phyloP scores from a whole-genome alignment of 92 coral and sea anemone genomes.

The Umimayanthus kanabou region DNA sequence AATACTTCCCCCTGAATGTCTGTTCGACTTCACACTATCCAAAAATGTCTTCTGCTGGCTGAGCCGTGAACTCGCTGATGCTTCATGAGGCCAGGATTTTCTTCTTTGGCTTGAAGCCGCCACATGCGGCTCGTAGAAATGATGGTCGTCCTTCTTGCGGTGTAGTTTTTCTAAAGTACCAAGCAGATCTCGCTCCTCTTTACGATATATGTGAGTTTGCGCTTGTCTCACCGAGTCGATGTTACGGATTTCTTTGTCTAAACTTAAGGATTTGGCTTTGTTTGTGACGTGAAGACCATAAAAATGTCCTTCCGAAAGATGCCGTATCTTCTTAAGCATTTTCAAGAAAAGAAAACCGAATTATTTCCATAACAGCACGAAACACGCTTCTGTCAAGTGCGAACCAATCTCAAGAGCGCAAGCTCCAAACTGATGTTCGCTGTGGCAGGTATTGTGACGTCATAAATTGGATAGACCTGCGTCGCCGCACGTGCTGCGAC shows the following conservation, averaged over 20 bases:
- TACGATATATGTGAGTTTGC: constrained; percentile 80
- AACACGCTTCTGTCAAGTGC: background rate
- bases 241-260: constrained; percentile 81
- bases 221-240: constrained; percentile 88
- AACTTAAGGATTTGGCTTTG: constrained; percentile 81
- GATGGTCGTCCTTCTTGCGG: constrained; percentile 71
- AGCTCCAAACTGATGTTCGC: background rate
- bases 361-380: background rate
- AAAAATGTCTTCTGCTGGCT: background rate
- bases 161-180: constrained; percentile 73
- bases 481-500: too few relatives aligned
- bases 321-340: constrained; percentile 88
- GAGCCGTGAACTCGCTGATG: background rate
- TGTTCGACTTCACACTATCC: constrained; percentile 22
- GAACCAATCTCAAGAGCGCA: background rate
- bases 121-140: constrained; percentile 46
- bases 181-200: constrained; percentile 83
- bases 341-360: background rate
- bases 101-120: constrained; percentile 28
- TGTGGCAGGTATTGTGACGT: background rate
- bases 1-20: constrained; percentile 47
- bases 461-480: too few relatives aligned
- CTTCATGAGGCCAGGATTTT: constrained; percentile 1
- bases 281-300: constrained; percentile 91
- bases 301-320: constrained; percentile 89